Base-by-base conservation (phyloP, 1,140 invertebrate genomes). In the Eueides isabella region DNA sequence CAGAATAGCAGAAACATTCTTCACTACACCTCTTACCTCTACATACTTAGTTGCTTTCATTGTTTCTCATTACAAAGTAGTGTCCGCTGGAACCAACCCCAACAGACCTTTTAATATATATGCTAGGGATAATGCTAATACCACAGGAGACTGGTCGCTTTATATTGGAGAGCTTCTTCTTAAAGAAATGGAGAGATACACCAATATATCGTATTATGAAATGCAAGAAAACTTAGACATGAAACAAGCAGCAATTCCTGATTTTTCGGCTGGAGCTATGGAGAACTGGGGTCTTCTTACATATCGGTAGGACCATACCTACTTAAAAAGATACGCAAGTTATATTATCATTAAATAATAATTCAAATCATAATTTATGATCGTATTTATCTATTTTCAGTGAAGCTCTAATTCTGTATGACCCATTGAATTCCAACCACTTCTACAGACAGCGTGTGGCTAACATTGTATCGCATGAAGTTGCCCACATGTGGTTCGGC, bases 41-140 rank as follows among this genome's bases (percentile, higher is more conserved):
- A 97, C 97, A 0, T 99, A 98, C 78, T 87, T 98, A 2, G 90
- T 98, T 5, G 97, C 97, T 1, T 97, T 98, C 83, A 94, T 97
- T 3, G 95, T 98, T 0, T 97, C 96, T 7, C 96, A 98, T 77
- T 98, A 98, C 38, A 63, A 75, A 0, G 81, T 44, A 5, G 81
- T 86, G n/a, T 77, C 85, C 23, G 61, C 44, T 0, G 80, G 73
- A 55, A 85, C 78, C 23, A 76, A 87, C 19, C 26, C 74, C 1
- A 48, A 79, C 0, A 94, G 94, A 61, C 94, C 95, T 1, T 94
- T 96, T 63, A 81, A 87, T 19, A 96, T 98, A 19, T 97, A 97
- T 85, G 96, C 97, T 6, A 94, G 96, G 30, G 92, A 95, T 23
- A 96, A 96, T 79, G 95, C 95, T 55, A 94, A 95, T 16, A 78